A percentile compares a stretch with the other conserved stretches of the same genome.
phyloP scores from a whole-genome alignment of 2,888 invertebrate species.

The Limnephilus rhombicus region DNA sequence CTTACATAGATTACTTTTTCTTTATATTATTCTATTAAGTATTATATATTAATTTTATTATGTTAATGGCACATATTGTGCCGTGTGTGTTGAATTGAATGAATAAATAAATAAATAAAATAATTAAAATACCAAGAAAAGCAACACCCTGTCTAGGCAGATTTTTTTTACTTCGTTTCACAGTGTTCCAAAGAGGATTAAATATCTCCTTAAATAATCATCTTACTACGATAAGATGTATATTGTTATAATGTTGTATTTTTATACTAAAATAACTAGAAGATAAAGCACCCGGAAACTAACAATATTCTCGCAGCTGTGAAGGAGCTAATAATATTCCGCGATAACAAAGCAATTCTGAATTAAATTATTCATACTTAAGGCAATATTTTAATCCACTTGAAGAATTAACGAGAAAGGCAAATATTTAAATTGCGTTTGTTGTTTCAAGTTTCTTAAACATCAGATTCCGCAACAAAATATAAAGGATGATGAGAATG shows the following conservation, averaged over 20 bases:
- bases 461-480: neutral
- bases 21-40: no score
- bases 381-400: constrained; percentile 33
- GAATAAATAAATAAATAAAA: no score
- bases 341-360: constrained; percentile 15
- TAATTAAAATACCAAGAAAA: no score
- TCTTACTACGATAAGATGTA: neutral
- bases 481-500: neutral
- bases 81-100: no score
- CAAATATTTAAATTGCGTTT: constrained; percentile 26
- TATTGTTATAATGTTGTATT: neutral
- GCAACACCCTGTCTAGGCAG: no score
- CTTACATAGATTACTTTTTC: no score
- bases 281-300: neutral
- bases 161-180: neutral
- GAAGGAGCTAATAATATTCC: neutral
- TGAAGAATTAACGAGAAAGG: constrained; percentile 30
- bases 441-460: constrained; percentile 27
- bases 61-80: no score
- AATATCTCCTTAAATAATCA: neutral
- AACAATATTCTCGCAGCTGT: neutral
- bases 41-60: no score
- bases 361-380: constrained; percentile 33
- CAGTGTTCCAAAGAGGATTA: neutral
- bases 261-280: neutral